Evolutionary conservation across 35 echinoderm and acorn worm species (phyloP), one percentile per base, ranked within the genome.

Genomic region (Amphiura filiformis): DNA sequence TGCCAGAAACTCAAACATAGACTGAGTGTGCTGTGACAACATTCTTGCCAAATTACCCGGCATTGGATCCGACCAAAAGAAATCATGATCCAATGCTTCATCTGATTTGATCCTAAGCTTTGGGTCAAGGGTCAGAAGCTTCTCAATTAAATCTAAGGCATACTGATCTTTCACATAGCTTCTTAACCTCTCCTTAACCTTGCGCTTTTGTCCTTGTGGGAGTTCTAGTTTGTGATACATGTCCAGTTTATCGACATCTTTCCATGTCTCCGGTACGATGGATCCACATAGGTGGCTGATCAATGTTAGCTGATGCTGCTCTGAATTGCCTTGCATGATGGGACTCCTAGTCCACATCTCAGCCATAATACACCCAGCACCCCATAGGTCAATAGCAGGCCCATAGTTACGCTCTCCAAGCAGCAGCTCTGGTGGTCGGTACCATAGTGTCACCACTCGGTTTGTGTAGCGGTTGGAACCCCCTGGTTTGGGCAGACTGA

Each of bases 331-430:
- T 82, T 99, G 93, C 93, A 94, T 99, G 42, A 99, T 99, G 34
- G 96, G 96, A 78, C 90, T 99, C 18, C 96, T 65, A 1, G 96
- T 99, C 96, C 96, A 99, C 96, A 99, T 99, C 65, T 99, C 96
- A 0, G 96, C 96, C 90, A 99, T 93, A 56, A 99, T 95, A 80
- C 93, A 94, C 3, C 96, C 96, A 0, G 93, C 96, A n/a, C 96
- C 93, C 96, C 96, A 99, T 26, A 94, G 80, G 37, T 99, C 96
- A 34, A 95, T 99, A 0, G 92, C 93, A 33, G 93, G 93, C 57
- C 89, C 90, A 76, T 95, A 95, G 76, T 99, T 99, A 17, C 96
- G 88, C 76, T 99, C 96, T 23, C 93, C 96, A 2, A 99, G 87
- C n/a, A 99, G 78, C 84, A 99, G 61, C 37, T 99, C 96, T 0